Evolutionary conservation across 92 coral and sea anemone species (phyloP).

Genomic region (Pocillopora meandrina): DNA sequence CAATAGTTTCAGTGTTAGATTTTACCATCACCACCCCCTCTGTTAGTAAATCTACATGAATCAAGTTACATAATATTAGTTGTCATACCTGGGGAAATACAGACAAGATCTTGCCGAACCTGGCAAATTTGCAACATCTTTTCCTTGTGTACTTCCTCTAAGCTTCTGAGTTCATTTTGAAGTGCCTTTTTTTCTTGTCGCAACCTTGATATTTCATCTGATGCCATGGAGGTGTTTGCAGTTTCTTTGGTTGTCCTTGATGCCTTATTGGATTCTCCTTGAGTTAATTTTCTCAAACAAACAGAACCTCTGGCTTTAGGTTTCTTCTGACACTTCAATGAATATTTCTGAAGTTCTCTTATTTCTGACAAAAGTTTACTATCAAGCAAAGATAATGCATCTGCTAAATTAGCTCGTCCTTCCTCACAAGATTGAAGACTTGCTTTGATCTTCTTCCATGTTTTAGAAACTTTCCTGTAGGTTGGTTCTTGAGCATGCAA

Average conservation of each 20-base stretch:
- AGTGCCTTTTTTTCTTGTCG: slow-evolving; percentile 4
- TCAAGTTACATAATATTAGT: not conserved
- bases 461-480: slow-evolving; percentile 62
- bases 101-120: slow-evolving; percentile 58
- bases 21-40: too few relatives aligned
- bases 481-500: slow-evolving; percentile 60
- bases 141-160: slow-evolving; percentile 35
- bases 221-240: slow-evolving; percentile 16
- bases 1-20: too few relatives aligned
- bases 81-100: slow-evolving; percentile 55
- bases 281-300: slow-evolving; percentile 13
- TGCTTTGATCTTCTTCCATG: slow-evolving; percentile 63
- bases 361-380: slow-evolving; percentile 25
- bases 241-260: slow-evolving; percentile 18
- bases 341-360: slow-evolving; percentile 24
- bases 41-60: not conserved
- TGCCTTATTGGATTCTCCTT: not conserved
- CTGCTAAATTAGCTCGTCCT: slow-evolving; percentile 8
- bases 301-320: not conserved
- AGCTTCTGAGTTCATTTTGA: slow-evolving; percentile 30
- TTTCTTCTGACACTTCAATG: not conserved
- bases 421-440: slow-evolving; percentile 18
- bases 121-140: slow-evolving; percentile 56
- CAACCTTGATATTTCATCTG: slow-evolving; percentile 42
- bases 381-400: slow-evolving; percentile 29